A percentile compares a stretch with the other conserved stretches of the same genome.
Evolutionary conservation across 2,113 vertebrate genomes (phyloP).

Genomic region (Saguinus imperator): DNA sequence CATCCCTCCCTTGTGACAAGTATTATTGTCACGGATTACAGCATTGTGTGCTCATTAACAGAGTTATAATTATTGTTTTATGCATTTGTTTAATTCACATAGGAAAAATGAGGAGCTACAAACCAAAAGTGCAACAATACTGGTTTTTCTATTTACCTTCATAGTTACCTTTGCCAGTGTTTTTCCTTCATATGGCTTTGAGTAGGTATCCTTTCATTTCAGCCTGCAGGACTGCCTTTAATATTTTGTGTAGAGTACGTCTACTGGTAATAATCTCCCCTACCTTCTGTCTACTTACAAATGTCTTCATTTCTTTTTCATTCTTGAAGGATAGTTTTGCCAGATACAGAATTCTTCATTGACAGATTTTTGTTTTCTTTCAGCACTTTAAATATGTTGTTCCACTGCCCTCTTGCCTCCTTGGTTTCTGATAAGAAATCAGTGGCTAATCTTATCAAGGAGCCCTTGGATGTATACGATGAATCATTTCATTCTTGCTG

Average conservation of each 20-base stretch:
- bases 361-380: background rate
- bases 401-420: background rate
- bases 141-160: background rate
- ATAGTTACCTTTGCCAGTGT: background rate
- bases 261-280: background rate
- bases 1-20: background rate
- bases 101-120: background rate
- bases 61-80: background rate
- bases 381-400: background rate
- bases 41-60: background rate
- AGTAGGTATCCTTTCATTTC: slow-evolving; percentile 3
- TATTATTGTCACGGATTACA: background rate
- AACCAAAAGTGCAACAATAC: background rate
- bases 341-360: background rate
- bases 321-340: slow-evolving; percentile 23
- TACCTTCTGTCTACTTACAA: background rate
- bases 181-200: background rate
- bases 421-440: slow-evolving; percentile 8
- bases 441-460: background rate
- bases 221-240: background rate
- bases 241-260: background rate
- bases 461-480: background rate
- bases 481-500: background rate
- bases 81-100: background rate
- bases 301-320: background rate